Evolutionary conservation across 2,797 vertebrate genomes (phyloP).

Genomic region (Chloroceryle inda): DNA sequence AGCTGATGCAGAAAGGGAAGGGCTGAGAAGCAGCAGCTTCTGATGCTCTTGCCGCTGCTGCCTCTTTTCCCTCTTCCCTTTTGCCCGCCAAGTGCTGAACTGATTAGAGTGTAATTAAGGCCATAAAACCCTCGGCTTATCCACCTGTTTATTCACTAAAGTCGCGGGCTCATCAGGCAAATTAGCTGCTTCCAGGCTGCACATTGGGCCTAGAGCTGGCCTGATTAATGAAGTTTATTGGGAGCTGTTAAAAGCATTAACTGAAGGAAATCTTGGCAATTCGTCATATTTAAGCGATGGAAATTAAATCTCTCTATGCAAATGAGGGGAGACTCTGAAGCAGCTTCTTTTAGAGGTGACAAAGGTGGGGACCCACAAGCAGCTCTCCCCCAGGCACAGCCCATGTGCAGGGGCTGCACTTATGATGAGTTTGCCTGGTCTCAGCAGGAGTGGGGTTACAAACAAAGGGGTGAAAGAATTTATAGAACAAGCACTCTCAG

Average conservation of each 20-base stretch:
- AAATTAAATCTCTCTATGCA: slow-evolving; percentile 96
- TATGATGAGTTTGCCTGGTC: background rate
- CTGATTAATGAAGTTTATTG: slow-evolving; percentile 99
- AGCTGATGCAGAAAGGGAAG: background rate
- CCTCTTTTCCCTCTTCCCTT: slow-evolving; percentile 72
- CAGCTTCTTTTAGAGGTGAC: slow-evolving; percentile 82
- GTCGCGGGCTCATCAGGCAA: slow-evolving; percentile 93
- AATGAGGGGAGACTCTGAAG: slow-evolving; percentile 86
- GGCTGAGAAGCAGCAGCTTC: slow-evolving; percentile 8
- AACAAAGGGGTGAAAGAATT: background rate
- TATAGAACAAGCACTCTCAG: background rate
- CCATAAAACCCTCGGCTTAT: slow-evolving; percentile 98
- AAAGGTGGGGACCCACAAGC: background rate
- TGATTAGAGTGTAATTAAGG: slow-evolving; percentile 99
- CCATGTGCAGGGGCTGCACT: background rate
- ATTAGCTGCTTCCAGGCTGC: slow-evolving; percentile 88
- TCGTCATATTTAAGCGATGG: slow-evolving; percentile 98
- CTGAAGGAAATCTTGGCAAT: slow-evolving; percentile 96
- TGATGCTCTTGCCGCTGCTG: slow-evolving; percentile 60
- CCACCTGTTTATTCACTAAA: slow-evolving; percentile 98
- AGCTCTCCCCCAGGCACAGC: background rate
- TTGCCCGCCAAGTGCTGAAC: slow-evolving; percentile 91
- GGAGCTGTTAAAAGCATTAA: slow-evolving; percentile 99
- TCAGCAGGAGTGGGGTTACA: background rate
- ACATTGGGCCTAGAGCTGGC: slow-evolving; percentile 88